These are phyloP conservation scores for Hirtodrosophila alboralis DNA, from an alignment of 2,888 invertebrate species.

Conservation along the genomic window DNA sequence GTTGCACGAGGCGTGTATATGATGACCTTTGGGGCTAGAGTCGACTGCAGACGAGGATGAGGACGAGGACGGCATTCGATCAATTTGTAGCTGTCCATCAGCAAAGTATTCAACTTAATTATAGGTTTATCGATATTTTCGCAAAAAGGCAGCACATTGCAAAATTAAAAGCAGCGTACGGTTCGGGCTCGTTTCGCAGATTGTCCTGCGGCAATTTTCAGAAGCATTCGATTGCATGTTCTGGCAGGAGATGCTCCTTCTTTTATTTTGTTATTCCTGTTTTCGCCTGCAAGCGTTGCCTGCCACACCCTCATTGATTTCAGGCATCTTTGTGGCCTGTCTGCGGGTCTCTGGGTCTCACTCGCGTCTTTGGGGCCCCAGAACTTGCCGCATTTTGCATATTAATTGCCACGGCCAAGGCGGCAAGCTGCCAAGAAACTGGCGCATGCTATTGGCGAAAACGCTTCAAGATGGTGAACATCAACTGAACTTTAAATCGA, in stretches of 20 bases:
- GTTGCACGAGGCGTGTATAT: conserved; percentile 46
- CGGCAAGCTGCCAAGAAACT: conserved; percentile 25
- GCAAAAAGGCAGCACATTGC: conserved; percentile 44
- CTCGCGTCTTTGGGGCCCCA: conserved; percentile 29
- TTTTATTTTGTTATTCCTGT: no score
- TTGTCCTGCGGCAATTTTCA: conserved; percentile 77
- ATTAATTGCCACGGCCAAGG: conserved; percentile 62
- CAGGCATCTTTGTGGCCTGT: conserved; percentile 60
- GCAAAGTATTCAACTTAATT: conserved; percentile 70
- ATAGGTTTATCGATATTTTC: conserved; percentile 65
- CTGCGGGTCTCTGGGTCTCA: conserved; percentile 25
- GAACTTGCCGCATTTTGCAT: conserved; percentile 68
- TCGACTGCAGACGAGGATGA: conserved; percentile 3
- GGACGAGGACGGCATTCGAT: conserved; percentile 62
- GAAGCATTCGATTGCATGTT: conserved; percentile 72
- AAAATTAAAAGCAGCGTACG: conserved; percentile 58
- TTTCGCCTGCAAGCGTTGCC: conserved; percentile 58
- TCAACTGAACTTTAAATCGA: conserved; percentile 72
- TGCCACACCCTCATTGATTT: conserved; percentile 76
- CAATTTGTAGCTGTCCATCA: conserved; percentile 74
- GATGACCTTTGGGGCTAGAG: conserved; percentile 68
- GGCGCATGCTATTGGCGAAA: conserved; percentile 76
- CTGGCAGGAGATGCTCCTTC: conserved; percentile 21
- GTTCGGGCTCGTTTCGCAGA: conserved; percentile 59
- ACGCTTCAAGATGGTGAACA: conserved; percentile 60